phyloP scores from a whole-genome alignment of 2,888 invertebrate genomes.

The Ceratothoa steindachneri region DNA sequence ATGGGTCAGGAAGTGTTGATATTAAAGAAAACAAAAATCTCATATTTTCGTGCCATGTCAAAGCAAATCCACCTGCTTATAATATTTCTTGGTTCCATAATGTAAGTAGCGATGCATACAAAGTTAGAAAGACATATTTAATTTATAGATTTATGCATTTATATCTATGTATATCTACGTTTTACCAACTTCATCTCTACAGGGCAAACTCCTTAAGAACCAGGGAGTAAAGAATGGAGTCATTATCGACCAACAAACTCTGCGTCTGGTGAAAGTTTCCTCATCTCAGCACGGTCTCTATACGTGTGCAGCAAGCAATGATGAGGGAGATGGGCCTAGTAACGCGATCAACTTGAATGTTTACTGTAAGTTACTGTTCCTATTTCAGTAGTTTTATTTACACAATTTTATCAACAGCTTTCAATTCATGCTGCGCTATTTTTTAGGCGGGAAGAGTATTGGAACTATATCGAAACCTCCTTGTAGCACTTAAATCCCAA shows the following conservation, averaged over 20 bases:
- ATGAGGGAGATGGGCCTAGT: conserved; percentile 33
- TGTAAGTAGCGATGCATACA: conserved; percentile 23
- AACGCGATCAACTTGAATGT: conserved; percentile 35
- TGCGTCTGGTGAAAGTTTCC: conserved; percentile 21
- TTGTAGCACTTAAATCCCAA: too few relatives aligned
- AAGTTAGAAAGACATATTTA: too few relatives aligned
- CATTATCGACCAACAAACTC: conserved; percentile 7
- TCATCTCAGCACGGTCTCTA: conserved; percentile 27
- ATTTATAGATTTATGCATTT: too few relatives aligned
- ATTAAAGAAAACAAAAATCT: conserved; percentile 32
- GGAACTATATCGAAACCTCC: too few relatives aligned
- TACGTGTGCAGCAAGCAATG: conserved; percentile 33
- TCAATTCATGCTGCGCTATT: too few relatives aligned
- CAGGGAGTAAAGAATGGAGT: conserved; percentile 2
- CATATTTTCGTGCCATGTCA: conserved; percentile 33
- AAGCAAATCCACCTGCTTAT: conserved; percentile 40
- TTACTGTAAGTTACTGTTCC: conserved; percentile 28
- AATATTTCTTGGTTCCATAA: conserved; percentile 45
- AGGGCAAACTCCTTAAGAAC: conserved; percentile 23
- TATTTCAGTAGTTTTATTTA: too few relatives aligned
- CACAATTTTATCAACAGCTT: too few relatives aligned
- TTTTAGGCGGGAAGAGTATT: too few relatives aligned
- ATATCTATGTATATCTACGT: too few relatives aligned
- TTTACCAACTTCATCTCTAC: conserved; percentile 2
- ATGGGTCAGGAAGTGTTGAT: conserved; percentile 16